A percentile compares a stretch with the other conserved stretches of the same genome.
Conservation (phyloP, 2,797 vertebrate species). For the Clamator glandarius region DNA sequence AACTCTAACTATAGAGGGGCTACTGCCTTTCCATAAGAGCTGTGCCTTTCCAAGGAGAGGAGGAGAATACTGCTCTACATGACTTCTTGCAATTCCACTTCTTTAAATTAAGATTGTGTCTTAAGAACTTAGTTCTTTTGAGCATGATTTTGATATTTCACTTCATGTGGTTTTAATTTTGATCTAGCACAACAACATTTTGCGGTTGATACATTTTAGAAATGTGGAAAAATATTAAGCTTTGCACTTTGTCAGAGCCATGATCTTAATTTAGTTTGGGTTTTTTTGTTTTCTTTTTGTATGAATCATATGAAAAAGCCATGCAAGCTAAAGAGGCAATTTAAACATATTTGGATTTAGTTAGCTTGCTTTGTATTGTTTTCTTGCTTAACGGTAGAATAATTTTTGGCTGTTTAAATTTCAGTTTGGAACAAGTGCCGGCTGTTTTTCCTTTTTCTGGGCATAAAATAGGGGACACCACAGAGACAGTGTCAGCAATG, state of each 20-base stretch:
- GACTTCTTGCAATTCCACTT: conserved; percentile 53
- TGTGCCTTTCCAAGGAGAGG: conserved; percentile 3
- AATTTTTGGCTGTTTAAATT: conserved; percentile 67
- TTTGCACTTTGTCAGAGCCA: neutral
- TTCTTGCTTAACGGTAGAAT: conserved; percentile 43
- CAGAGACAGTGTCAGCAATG: conserved; percentile 12
- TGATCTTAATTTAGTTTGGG: conserved; percentile 7
- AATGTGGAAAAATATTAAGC: neutral
- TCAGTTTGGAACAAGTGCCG: conserved; percentile 21
- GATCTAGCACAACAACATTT: neutral
- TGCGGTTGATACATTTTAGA: neutral
- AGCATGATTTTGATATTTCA: conserved; percentile 44
- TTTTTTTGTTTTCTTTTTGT: neutral
- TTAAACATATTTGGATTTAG: conserved; percentile 52
- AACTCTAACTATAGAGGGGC: conserved; percentile 43
- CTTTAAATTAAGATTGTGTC: conserved; percentile 56
- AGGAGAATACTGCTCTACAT: conserved; percentile 51
- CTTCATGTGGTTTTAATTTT: conserved; percentile 56
- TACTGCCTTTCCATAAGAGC: conserved; percentile 51
- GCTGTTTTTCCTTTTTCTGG: conserved; percentile 23
- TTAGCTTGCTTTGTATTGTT: conserved; percentile 50
- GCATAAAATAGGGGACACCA: conserved; percentile 20
- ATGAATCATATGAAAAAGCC: conserved; percentile 4
- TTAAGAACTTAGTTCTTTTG: neutral
- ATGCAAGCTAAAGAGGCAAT: conserved; percentile 20